Conservation (phyloP, 2,113 vertebrate genomes). For the Paramormyrops kingsleyae region DNA sequence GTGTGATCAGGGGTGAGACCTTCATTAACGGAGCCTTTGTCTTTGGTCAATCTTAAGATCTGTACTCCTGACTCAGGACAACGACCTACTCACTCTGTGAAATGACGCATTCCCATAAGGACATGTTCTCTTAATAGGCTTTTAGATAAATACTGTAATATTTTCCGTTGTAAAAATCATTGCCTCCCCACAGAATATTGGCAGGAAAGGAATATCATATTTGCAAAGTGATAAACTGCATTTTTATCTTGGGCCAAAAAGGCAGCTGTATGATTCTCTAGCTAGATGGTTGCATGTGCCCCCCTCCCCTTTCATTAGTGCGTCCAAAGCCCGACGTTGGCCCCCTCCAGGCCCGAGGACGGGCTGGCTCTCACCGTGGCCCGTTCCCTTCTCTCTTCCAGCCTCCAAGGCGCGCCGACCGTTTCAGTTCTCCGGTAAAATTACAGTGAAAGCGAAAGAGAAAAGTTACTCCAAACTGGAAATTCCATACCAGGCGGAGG, state of each 20-base stretch:
- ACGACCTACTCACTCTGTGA: not conserved
- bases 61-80: not conserved
- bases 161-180: not conserved
- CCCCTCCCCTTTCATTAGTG: too few species aligned
- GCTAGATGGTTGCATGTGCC: too few species aligned
- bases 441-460: slow-evolving; percentile 97
- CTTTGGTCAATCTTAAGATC: not conserved
- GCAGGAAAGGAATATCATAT: too few species aligned
- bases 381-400: slow-evolving; percentile 35
- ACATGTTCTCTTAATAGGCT: not conserved
- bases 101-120: not conserved
- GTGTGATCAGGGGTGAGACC: not conserved
- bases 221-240: not conserved
- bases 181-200: not conserved
- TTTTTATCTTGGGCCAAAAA: not conserved
- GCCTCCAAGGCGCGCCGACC: slow-evolving; percentile 89
- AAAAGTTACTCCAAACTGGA: slow-evolving; percentile 98
- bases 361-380: not conserved
- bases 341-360: too few species aligned
- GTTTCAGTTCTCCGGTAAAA: slow-evolving; percentile 91
- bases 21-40: not conserved
- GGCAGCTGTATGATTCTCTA: not conserved
- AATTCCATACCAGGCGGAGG: slow-evolving; percentile 97
- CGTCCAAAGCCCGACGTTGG: not conserved
- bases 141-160: not conserved